Evolutionary conservation across 2,797 vertebrate genomes (phyloP).

Genomic region (Clarias fuscus): DNA sequence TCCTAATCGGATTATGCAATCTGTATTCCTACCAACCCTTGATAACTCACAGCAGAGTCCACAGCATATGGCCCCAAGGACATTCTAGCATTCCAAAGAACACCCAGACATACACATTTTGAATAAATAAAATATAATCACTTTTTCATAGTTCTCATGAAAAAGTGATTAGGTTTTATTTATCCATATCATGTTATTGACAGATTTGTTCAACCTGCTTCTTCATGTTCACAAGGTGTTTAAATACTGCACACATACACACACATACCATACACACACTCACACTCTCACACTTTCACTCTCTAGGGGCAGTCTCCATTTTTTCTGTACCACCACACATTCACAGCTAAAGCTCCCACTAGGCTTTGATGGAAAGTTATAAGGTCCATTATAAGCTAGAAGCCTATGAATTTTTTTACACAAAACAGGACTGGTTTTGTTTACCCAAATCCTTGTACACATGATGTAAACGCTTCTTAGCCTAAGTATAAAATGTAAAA

Average conservation of each 20-base stretch:
- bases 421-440: background rate
- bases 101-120: background rate
- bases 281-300: background rate
- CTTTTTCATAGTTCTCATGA: background rate
- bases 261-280: background rate
- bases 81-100: background rate
- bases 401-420: background rate
- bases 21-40: slow-evolving; percentile 40
- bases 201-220: background rate
- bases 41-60: slow-evolving; percentile 11
- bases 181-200: background rate
- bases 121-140: background rate
- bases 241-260: background rate
- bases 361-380: slow-evolving; percentile 6
- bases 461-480: background rate
- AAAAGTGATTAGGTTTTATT: too few species aligned
- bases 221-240: too few species aligned
- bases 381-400: background rate
- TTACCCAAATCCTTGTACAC: background rate
- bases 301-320: slow-evolving; percentile 3
- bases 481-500: background rate
- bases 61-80: slow-evolving; percentile 42
- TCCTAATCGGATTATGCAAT: slow-evolving; percentile 54
- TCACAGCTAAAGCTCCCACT: slow-evolving; percentile 19
- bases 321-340: slow-evolving; percentile 12